Conservation (phyloP, 2,888 invertebrate species). For the Sympetrum striolatum region DNA sequence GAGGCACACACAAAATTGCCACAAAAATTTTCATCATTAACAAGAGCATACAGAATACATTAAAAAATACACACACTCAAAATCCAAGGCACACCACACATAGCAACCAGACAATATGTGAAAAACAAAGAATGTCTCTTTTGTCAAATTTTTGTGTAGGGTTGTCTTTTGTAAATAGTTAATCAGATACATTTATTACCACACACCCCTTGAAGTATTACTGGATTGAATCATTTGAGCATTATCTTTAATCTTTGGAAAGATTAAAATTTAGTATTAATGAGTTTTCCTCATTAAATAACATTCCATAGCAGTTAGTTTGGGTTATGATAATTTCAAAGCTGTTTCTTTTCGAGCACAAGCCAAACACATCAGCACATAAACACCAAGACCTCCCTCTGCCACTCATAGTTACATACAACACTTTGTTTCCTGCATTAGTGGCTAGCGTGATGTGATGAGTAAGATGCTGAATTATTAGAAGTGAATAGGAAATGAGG, state of each 20-base stretch:
- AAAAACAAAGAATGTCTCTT: not conserved
- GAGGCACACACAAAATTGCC: constrained; percentile 9
- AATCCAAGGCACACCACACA: not conserved
- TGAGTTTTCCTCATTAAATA: not conserved
- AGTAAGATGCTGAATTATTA: constrained; percentile 1
- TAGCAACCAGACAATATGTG: not conserved
- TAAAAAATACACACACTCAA: not conserved
- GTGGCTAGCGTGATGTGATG: constrained; percentile 30
- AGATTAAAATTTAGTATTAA: not conserved
- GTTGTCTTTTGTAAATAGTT: not conserved
- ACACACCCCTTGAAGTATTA: not conserved
- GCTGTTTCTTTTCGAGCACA: constrained; percentile 33
- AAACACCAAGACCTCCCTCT: constrained; percentile 1
- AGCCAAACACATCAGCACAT: constrained; percentile 34
- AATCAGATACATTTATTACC: constrained; percentile 1
- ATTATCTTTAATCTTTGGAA: not conserved
- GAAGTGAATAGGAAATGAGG: not conserved
- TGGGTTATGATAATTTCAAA: constrained; percentile 31
- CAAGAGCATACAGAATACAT: not conserved
- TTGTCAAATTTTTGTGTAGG: not conserved
- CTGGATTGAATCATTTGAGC: not conserved
- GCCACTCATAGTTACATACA: not conserved
- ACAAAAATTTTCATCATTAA: not conserved
- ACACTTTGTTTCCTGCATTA: not conserved
- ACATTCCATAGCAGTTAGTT: constrained; percentile 33